phyloP scores from a whole-genome alignment of 2,888 invertebrate genomes.

The Netelia fuscicornis region DNA sequence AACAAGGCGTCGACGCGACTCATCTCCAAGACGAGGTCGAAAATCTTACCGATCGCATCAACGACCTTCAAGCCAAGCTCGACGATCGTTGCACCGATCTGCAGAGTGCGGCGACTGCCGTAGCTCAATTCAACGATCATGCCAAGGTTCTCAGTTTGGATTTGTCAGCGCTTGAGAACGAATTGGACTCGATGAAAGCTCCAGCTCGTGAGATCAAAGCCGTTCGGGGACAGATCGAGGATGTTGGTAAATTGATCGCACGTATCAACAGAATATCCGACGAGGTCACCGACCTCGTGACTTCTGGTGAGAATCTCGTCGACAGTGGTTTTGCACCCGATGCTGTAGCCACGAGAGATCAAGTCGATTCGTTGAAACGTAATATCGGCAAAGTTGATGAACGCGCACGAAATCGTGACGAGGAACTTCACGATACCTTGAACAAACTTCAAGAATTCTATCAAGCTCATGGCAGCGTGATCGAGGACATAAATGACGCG shows the following conservation, averaged over 20 bases:
- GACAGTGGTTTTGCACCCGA: constrained; percentile 95
- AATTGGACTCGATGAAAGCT: constrained; percentile 93
- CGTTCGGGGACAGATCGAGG: constrained; percentile 93
- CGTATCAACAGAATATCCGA: constrained; percentile 89
- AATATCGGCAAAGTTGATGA: constrained; percentile 93
- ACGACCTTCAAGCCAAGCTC: constrained; percentile 91
- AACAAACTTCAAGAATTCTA: constrained; percentile 94
- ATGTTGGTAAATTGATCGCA: constrained; percentile 89
- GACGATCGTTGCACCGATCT: constrained; percentile 92
- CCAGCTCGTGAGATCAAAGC: constrained; percentile 95
- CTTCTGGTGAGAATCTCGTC: constrained; percentile 91
- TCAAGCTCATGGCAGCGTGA: constrained; percentile 90
- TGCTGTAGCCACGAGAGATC: constrained; percentile 92
- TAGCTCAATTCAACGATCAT: constrained; percentile 95
- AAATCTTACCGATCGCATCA: constrained; percentile 90
- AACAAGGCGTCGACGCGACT: constrained; percentile 91
- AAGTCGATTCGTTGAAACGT: constrained; percentile 92
- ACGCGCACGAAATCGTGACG: constrained; percentile 91
- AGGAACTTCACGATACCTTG: constrained; percentile 91
- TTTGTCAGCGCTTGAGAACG: constrained; percentile 92
- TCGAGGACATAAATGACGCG: constrained; percentile 92
- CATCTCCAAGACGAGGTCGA: constrained; percentile 93
- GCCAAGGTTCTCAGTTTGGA: constrained; percentile 92
- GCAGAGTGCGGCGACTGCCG: constrained; percentile 94
- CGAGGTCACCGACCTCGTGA: constrained; percentile 89